These are phyloP conservation scores for Dasypogon diadema DNA, from an alignment of 2,888 invertebrate genomes.

Conservation along the genomic window DNA sequence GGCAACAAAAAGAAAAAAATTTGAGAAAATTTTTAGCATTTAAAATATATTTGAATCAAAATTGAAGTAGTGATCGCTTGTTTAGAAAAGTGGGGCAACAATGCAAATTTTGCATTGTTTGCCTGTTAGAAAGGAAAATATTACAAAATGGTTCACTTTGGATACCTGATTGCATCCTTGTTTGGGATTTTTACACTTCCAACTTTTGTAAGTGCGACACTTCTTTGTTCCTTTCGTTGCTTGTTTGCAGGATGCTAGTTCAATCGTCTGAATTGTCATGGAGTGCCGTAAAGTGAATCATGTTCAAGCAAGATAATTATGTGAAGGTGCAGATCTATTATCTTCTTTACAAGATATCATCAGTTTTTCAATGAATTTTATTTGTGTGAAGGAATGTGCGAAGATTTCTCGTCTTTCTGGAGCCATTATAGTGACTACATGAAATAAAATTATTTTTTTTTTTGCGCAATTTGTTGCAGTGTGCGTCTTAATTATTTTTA, in stretches of 20 bases:
- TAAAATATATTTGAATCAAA: conserved; percentile 1
- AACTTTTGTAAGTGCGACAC: conserved; percentile 55
- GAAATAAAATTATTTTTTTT: not conserved
- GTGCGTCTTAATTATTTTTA: not conserved
- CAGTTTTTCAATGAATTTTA: not conserved
- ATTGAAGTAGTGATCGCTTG: not conserved
- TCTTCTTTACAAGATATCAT: not conserved
- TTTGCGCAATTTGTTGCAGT: not conserved
- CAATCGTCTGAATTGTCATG: conserved; percentile 17
- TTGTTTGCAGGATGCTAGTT: conserved; percentile 34
- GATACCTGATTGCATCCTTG: conserved; percentile 60
- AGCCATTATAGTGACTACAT: not conserved
- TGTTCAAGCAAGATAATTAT: conserved; percentile 36
- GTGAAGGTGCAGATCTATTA: conserved; percentile 37
- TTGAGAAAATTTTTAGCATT: conserved; percentile 34
- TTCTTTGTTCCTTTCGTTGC: conserved; percentile 45
- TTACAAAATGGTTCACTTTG: conserved; percentile 59
- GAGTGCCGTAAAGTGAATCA: conserved; percentile 45
- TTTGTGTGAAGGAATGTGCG: not conserved
- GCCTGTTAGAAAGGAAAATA: not conserved
- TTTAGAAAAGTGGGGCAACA: conserved; percentile 18
- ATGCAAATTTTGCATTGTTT: conserved; percentile 50
- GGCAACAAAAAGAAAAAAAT: conserved; percentile 54
- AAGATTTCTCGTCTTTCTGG: not conserved
- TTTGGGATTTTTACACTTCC: conserved; percentile 53